Evolutionary conservation across 1,140 invertebrate species (phyloP).

Genomic region (Agrypnia vestita): DNA sequence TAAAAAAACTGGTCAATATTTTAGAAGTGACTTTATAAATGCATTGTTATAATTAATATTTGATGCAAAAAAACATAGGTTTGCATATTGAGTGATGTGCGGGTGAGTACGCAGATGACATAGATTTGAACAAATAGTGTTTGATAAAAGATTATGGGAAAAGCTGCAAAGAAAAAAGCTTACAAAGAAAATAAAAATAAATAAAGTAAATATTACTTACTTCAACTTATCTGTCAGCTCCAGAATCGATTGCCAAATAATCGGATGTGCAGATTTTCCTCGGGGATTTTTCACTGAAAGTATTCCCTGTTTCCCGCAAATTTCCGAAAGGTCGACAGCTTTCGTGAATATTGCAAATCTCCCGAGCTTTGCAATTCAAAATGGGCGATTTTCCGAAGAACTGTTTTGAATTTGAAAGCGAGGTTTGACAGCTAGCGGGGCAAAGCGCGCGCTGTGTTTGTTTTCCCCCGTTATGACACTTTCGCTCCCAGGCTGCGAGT

Average conservation of each 20-base stretch:
- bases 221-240: conserved; percentile 23
- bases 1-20: too few relatives aligned
- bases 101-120: too few relatives aligned
- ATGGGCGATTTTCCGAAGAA: not conserved
- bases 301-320: not conserved
- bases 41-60: too few relatives aligned
- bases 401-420: conserved; percentile 1
- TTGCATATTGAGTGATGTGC: too few relatives aligned
- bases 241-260: conserved; percentile 31
- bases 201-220: conserved; percentile 12
- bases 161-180: not conserved
- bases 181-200: not conserved
- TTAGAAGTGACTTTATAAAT: too few relatives aligned
- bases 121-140: too few relatives aligned
- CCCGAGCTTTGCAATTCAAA: not conserved
- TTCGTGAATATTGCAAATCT: not conserved
- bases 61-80: too few relatives aligned
- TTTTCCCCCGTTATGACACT: conserved; percentile 42
- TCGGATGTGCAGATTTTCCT: not conserved
- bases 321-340: not conserved
- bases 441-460: conserved; percentile 28
- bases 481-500: conserved; percentile 22
- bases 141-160: too few relatives aligned
- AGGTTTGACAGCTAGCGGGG: conserved; percentile 26
- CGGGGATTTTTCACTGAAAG: not conserved